Percentiles rank a stretch among this genome's conserved stretches.
These are phyloP conservation scores for Phenganax subtilis DNA, from an alignment of 92 coral and sea anemone species.

Conservation along the genomic window DNA sequence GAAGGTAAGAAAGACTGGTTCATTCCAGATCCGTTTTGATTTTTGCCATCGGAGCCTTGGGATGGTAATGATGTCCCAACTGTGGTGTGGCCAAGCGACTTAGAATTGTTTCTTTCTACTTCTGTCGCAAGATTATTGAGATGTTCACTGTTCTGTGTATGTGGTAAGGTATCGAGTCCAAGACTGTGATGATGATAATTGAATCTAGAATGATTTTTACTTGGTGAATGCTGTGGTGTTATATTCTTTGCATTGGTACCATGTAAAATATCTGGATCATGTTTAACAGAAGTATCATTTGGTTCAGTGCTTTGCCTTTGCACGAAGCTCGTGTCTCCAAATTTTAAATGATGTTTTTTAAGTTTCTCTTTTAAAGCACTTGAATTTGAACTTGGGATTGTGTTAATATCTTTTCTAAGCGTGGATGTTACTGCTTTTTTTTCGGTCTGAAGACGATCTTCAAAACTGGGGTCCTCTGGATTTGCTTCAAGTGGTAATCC, in stretches of 20 bases:
- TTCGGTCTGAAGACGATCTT: background rate
- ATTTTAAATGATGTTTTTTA: no score
- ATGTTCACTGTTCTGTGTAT: background rate
- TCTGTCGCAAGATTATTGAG: background rate
- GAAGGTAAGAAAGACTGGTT: slow-evolving; percentile 1
- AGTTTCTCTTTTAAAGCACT: no score
- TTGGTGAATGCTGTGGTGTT: no score
- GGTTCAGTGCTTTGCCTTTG: no score
- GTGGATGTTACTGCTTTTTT: background rate
- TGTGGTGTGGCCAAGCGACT: background rate
- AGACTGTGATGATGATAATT: background rate
- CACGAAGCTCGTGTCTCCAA: no score
- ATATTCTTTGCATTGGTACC: background rate
- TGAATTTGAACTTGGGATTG: no score
- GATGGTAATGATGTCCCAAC: background rate
- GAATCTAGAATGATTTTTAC: background rate
- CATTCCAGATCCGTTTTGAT: background rate
- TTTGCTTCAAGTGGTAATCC: background rate
- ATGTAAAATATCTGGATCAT: background rate
- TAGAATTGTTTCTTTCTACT: background rate
- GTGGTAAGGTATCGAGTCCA: background rate
- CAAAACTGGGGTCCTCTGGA: background rate
- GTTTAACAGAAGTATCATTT: no score
- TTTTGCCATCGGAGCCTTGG: background rate
- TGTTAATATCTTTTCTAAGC: background rate